A percentile compares a stretch with the other conserved stretches of the same genome.
Evolutionary conservation across 1,140 invertebrate species (phyloP).

Genomic region (Hyles euphorbiae): DNA sequence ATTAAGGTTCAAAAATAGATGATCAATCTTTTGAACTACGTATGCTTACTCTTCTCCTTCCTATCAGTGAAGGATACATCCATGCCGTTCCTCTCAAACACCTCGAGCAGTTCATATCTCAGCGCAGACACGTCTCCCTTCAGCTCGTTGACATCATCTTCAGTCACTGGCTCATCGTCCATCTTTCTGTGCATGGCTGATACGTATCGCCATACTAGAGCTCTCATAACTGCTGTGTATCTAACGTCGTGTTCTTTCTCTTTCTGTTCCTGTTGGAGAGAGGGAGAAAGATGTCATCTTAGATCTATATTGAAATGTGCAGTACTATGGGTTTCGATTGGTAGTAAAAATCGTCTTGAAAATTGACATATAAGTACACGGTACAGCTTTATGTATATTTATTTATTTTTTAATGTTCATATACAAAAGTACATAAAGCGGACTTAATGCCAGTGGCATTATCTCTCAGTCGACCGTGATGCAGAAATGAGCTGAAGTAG

Average conservation of each 20-base stretch:
- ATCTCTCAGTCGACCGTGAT: too few relatives aligned
- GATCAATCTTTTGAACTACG: too few relatives aligned
- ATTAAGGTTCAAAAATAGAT: too few relatives aligned
- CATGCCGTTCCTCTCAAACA: constrained; percentile 87
- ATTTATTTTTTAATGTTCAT: too few relatives aligned
- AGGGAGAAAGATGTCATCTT: constrained; percentile 1
- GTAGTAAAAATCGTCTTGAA: too few relatives aligned
- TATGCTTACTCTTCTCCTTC: constrained; percentile 80
- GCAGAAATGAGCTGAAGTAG: too few relatives aligned
- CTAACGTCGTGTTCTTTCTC: constrained; percentile 80
- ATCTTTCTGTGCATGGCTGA: constrained; percentile 85
- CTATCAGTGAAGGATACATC: constrained; percentile 82
- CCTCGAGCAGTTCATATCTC: constrained; percentile 89
- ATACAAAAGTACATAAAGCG: too few relatives aligned
- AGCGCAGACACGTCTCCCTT: constrained; percentile 91
- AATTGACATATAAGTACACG: too few relatives aligned
- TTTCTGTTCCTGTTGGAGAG: constrained; percentile 60
- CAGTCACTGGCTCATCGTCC: constrained; percentile 87
- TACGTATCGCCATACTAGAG: constrained; percentile 90
- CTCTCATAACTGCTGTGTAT: constrained; percentile 87
- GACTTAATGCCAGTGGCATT: too few relatives aligned
- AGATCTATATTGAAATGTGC: neutral
- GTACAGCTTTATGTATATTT: too few relatives aligned
- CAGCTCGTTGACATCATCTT: constrained; percentile 95
- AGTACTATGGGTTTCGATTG: neutral